A percentile compares a stretch with the other conserved stretches of the same genome.
These are phyloP conservation scores for Pollenia amentaria DNA, from an alignment of 2,888 invertebrate genomes.

Conservation along the genomic window DNA sequence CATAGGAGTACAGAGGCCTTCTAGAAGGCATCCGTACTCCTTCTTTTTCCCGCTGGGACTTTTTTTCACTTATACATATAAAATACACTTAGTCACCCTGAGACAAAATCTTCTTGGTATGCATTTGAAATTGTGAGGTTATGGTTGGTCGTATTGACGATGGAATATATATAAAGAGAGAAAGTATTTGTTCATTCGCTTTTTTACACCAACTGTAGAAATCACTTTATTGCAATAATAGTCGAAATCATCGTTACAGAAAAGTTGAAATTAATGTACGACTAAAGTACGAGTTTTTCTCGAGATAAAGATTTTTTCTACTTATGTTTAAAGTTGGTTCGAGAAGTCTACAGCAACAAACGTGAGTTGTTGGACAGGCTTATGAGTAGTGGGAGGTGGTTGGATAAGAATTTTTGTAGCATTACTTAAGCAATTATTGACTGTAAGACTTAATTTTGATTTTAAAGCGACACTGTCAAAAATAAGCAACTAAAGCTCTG, in stretches of 20 bases:
- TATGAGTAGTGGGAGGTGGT: not conserved
- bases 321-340: conserved; percentile 7
- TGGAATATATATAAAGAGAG: not conserved
- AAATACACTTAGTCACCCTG: too few relatives aligned
- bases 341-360: not conserved
- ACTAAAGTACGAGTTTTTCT: conserved; percentile 9
- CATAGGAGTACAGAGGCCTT: too few relatives aligned
- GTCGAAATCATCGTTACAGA: conserved; percentile 36
- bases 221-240: conserved; percentile 58
- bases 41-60: too few relatives aligned
- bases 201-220: conserved; percentile 17
- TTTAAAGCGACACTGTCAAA: not conserved
- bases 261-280: conserved; percentile 63
- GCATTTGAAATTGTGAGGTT: conserved; percentile 41
- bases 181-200: not conserved
- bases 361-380: not conserved
- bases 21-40: too few relatives aligned
- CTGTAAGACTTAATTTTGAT: conserved; percentile 30
- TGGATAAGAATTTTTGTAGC: not conserved
- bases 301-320: conserved; percentile 13
- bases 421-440: conserved; percentile 48
- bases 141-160: not conserved
- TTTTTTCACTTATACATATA: too few relatives aligned
- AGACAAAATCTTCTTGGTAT: not conserved
- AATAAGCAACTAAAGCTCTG: not conserved